Evolutionary conservation across 1,140 invertebrate species (phyloP), one percentile per base, ranked within the genome.

Genomic region (Semibalanus balanoides): DNA sequence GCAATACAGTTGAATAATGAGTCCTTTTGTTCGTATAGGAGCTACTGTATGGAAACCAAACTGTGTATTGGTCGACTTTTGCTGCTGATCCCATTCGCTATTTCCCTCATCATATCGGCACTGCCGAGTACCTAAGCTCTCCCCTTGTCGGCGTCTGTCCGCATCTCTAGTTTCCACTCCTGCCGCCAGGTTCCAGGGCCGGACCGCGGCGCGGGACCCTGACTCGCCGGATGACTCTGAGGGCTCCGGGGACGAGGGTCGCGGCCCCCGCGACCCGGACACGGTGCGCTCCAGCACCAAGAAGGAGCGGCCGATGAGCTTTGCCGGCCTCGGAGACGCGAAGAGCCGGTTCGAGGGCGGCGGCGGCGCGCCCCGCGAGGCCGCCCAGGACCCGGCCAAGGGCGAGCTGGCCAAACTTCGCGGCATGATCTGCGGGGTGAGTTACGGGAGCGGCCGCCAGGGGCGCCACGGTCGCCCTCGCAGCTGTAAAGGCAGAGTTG

Each of bases 341-440:
- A 83, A 83, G 78, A 79, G 79, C 72, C 81, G 81, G 43, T 83
- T 80, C 79, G 82, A 81, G 79, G 79, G 74, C 92, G 51, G 51
- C 51, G 14, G 51, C 30, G 17, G 87, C 17, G 87, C 92, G 92
- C 83, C 87, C 31, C 76, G 79, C 85, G 90, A 92, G 78, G 3
- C n/a, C 11, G 84, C 90, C 40, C 87, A 89, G 14, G 90, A 93
- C 80, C 91, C 93, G 79, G 85, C 91, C n/a, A 94, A 94, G 83
- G 91, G 94, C 81, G 93, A 95, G 84, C 90, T 94, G 78, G 90
- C 92, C 81, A 90, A 89, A 77, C 92, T 96, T 80, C 87, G 93
- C 70, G 93, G 91, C 80, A 86, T 90, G 76, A 84, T 94, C 17
- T 94, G 94, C 82, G 88, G 92, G 89, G 91, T 92, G 82, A 86